Percentiles rank a stretch among this genome's conserved stretches.
phyloP scores from a whole-genome alignment of 2,888 invertebrate genomes.

The Lomographa bimaculata region DNA sequence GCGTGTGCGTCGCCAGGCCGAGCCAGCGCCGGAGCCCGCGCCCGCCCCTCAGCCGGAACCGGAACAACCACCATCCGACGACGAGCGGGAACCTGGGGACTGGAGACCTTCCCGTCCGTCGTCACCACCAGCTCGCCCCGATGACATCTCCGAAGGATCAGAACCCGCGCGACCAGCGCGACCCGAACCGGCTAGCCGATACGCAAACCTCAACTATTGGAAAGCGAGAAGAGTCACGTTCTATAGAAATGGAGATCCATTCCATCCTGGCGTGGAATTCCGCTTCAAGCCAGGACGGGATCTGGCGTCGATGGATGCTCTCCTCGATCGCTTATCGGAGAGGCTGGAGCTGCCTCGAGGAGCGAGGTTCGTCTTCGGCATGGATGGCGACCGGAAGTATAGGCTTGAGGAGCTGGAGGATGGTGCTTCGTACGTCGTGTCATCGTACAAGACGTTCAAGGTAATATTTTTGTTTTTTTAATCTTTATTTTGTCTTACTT shows the following conservation, averaged over 20 bases:
- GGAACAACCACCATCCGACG: conserved; percentile 71
- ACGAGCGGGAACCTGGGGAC: conserved; percentile 81
- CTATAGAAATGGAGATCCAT: conserved; percentile 96
- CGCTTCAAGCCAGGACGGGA: conserved; percentile 94
- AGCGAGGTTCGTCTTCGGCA: conserved; percentile 95
- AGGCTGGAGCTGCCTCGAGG: conserved; percentile 94
- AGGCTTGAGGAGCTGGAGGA: conserved; percentile 94
- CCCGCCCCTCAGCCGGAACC: conserved; percentile 70
- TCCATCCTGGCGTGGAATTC: conserved; percentile 94
- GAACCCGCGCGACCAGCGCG: conserved; percentile 82
- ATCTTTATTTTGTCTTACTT: neutral
- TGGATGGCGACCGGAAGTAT: conserved; percentile 94
- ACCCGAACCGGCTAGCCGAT: conserved; percentile 84
- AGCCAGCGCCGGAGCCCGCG: conserved; percentile 70
- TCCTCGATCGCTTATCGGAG: conserved; percentile 93
- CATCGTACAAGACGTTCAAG: conserved; percentile 96
- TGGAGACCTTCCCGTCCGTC: conserved; percentile 73
- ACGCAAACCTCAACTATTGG: conserved; percentile 94
- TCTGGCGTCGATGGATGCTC: conserved; percentile 92
- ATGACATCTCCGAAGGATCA: conserved; percentile 75
- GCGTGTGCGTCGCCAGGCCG: conserved; percentile 70
- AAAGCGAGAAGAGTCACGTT: conserved; percentile 93
- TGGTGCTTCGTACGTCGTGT: conserved; percentile 96
- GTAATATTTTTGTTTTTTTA: conserved; percentile 66
- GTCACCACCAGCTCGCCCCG: conserved; percentile 69